Evolutionary conservation across 2,888 invertebrate genomes (phyloP), one percentile per base, ranked within the genome.

Genomic region (Pollenia angustigena): DNA sequence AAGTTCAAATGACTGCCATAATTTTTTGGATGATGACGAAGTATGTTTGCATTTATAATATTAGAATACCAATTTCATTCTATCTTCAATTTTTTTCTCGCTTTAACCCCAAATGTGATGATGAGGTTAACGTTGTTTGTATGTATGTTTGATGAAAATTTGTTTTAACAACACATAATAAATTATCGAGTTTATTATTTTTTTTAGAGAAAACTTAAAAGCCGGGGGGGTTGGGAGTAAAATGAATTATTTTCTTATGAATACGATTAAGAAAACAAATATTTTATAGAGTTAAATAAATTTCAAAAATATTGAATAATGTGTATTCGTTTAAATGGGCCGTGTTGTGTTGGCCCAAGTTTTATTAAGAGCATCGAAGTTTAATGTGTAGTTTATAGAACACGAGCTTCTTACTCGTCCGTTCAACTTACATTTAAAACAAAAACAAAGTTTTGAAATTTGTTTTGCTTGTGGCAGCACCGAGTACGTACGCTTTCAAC

Each of bases 11-110:
- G 58, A 32, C 40, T 40, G 40, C 14, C 40, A 58, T 4, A 58
- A 58, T 32, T 32, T 32, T 32, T 32, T 32, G 32, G 32, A 58
- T 32, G 58, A 56, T 56, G 23, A 56, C 12, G 56, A 56, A 56
- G 56, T 56, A 40, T 58, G 58, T 58, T 58, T 58, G 58, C 58
- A 58, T 40, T 58, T 58, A 14, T 58, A 58, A 58, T 58, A 58
- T 58, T 58, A 58, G 58, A 58, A 32, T 32, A 32, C 32, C 32
- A 32, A 32, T 32, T 32, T 32, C 32, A 6, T 32, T 32, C 32
- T 32, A 32, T 32, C 32, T 32, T 32, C 32, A 32, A 18, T 18
- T 18, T 54, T 54, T 18, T 54, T 18, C 4, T 54, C 18, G 3
- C 18, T 54, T 32, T 32, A 12, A 8, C 7, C 40, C 3, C 40